Evolutionary conservation across 2,888 invertebrate genomes (phyloP), one percentile per base, ranked within the genome.

Genomic region (Cremastinae sp.): DNA sequence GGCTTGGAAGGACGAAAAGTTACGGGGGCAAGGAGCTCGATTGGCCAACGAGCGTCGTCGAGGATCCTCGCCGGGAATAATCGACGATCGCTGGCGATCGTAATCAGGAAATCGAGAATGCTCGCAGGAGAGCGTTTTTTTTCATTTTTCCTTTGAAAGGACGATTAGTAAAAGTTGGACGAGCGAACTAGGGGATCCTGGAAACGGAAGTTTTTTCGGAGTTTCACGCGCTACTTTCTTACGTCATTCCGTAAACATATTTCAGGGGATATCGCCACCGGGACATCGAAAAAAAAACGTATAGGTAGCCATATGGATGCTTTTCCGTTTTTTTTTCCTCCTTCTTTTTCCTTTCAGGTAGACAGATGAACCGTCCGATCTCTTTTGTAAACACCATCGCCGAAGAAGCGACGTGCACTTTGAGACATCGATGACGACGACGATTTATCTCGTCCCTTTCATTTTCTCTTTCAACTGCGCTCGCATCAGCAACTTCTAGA

Each of bases 331-430:
- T 41, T 41, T 20, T 16, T 16, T 18, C 22, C 7, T 22, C n/a
- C 9, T 68, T 58, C 38, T 68, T 10, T 28, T 45, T 49, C 36
- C 18, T 18, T 36, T 62, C 68, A 73, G 75, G 64, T 72, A 58
- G 58, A 65, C 47, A 74, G 47, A 73, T 41, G 53, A 76, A 73
- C 73, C 65, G 75, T 66, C 73, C 61, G 82, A 84, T 82, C 77
- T 61, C 73, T 74, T 83, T 83, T 83, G 82, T 82, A 81, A 79
- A 76, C 81, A 76, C 78, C 72, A 62, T 76, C 77, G 75, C 78
- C 78, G 79, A 79, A 79, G 38, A 7, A 10, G 51, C 75, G 78
- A 79, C 62, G 71, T 54, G 59, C 62, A 16, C 41, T 65, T 43
- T 76, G 78, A 80, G 79, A 69, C 54, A 69, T 61, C 58, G 45